Evolutionary conservation across 2,113 vertebrate species (phyloP).

Genomic region (Chauna torquata): DNA sequence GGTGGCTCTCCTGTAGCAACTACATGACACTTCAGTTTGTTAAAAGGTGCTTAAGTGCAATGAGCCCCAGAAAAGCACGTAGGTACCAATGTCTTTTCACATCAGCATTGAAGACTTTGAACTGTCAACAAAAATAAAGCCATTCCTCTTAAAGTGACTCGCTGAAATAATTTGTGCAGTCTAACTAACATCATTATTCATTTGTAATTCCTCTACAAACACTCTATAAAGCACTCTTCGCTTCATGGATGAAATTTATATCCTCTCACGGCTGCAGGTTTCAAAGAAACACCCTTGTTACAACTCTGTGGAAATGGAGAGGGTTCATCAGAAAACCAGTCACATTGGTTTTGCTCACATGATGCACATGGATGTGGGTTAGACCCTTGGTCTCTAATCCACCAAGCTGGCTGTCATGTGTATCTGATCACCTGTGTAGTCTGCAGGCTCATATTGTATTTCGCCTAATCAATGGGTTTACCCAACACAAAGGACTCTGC

Average conservation of each 20-base stretch:
- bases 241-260: neutral
- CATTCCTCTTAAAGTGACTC: neutral
- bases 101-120: neutral
- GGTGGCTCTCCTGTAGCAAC: neutral
- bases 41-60: neutral
- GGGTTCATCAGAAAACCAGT: neutral
- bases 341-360: neutral
- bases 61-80: neutral
- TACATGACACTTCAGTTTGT: neutral
- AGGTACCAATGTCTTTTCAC: neutral
- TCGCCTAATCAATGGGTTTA: neutral
- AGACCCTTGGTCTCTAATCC: neutral
- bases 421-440: neutral
- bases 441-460: neutral
- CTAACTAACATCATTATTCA: neutral
- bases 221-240: neutral
- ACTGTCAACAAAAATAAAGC: neutral
- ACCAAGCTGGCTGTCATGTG: accelerated
- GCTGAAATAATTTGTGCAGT: neutral
- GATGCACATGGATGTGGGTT: neutral
- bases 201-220: neutral
- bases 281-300: neutral
- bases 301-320: neutral
- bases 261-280: neutral
- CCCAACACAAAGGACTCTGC: neutral